phyloP scores from a whole-genome alignment of 1,140 invertebrate genomes.

The Glomeris maerens region DNA sequence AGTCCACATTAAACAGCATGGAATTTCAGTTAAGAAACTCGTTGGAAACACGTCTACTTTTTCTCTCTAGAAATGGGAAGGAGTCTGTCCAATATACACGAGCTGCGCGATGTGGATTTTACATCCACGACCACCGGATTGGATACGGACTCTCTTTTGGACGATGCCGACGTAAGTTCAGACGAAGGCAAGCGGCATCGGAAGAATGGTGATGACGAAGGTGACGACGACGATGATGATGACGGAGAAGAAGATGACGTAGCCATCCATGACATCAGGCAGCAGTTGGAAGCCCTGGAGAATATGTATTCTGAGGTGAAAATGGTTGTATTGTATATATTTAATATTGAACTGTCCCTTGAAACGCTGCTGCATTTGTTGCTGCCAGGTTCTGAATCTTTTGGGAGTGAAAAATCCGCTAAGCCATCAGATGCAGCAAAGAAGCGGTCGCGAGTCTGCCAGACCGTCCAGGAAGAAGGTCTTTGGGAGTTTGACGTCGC shows the following conservation, averaged over 20 bases:
- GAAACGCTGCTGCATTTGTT: background rate
- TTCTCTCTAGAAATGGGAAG: no score
- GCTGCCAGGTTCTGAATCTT: constrained; percentile 53
- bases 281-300: constrained; percentile 71
- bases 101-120: constrained; percentile 51
- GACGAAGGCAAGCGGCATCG: constrained; percentile 35
- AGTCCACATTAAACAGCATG: no score
- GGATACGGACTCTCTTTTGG: constrained; percentile 42
- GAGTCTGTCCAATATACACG: constrained; percentile 13
- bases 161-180: constrained; percentile 38
- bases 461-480: constrained; percentile 21
- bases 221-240: constrained; percentile 15
- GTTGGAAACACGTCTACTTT: no score
- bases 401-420: constrained; percentile 40
- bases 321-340: no score
- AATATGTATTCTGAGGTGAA: constrained; percentile 66
- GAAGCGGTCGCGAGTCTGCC: constrained; percentile 16
- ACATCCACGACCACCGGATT: constrained; percentile 58
- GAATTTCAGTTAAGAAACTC: no score
- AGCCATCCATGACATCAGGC: constrained; percentile 46
- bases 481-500: constrained; percentile 62
- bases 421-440: constrained; percentile 33
- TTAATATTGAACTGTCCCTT: no score
- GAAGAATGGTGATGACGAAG: constrained; percentile 19
- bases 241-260: constrained; percentile 40